Conservation (phyloP, 2,888 invertebrate genomes). For the Trisateles emortualis region DNA sequence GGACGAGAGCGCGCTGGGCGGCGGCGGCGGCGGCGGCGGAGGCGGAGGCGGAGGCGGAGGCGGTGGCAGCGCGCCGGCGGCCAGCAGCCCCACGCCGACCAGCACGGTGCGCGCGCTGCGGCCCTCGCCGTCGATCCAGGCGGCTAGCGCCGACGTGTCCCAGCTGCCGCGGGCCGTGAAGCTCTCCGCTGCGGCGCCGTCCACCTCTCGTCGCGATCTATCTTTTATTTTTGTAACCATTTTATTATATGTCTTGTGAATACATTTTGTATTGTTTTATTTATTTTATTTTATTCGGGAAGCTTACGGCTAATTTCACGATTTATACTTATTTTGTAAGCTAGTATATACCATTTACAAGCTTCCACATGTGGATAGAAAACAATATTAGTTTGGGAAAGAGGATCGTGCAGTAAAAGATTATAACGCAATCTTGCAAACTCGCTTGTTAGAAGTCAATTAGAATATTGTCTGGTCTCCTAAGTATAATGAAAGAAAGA, state of each 20-base stretch:
- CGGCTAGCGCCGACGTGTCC: background rate
- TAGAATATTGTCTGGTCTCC: too few species aligned
- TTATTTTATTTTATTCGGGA: background rate
- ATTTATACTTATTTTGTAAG: too few species aligned
- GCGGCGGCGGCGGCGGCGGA: background rate
- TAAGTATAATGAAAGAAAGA: too few species aligned
- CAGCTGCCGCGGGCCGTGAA: background rate
- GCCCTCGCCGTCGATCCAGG: background rate
- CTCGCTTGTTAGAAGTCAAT: too few species aligned
- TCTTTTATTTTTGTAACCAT: background rate
- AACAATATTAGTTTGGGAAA: too few species aligned
- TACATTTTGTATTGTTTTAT: background rate
- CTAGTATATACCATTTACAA: too few species aligned
- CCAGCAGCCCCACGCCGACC: background rate
- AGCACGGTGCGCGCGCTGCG: background rate
- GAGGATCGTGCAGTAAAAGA: too few species aligned
- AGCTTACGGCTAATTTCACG: too few species aligned
- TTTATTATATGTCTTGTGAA: background rate
- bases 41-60: background rate
- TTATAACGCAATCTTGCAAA: too few species aligned
- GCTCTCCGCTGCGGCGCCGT: background rate
- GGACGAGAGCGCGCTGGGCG: slow-evolving; percentile 1
- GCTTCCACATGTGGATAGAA: too few species aligned
- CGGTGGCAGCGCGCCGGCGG: background rate
- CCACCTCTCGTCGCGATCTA: background rate